Conservation (phyloP, 2,888 invertebrate species). For the Pollenia amentaria region DNA sequence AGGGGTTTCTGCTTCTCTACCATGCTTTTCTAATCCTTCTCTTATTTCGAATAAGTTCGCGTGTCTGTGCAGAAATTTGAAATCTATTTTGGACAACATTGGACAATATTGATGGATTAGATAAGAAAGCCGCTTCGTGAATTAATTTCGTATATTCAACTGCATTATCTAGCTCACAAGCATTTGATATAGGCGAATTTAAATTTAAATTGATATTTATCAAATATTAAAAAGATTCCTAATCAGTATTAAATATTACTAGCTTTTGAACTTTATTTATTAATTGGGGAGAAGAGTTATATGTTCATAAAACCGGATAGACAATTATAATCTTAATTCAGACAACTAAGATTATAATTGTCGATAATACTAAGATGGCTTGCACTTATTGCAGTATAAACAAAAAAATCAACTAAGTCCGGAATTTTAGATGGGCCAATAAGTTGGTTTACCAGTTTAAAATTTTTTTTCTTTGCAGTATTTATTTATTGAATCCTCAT, state of each 20-base stretch:
- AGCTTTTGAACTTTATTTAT: neutral
- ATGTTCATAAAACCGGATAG: too few species aligned
- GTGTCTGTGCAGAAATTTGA: neutral
- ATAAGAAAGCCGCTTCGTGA: neutral
- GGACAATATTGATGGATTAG: neutral
- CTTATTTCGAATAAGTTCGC: neutral
- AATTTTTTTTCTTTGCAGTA: too few species aligned
- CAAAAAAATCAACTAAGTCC: too few species aligned
- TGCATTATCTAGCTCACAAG: neutral
- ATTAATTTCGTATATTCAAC: neutral
- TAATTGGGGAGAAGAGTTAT: neutral
- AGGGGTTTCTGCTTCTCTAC: neutral
- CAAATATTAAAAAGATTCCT: neutral
- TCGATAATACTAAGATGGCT: too few species aligned
- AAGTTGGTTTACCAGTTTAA: too few species aligned
- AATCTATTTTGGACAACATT: neutral
- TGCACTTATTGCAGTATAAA: too few species aligned
- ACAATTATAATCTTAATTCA: too few species aligned
- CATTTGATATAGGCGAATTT: neutral
- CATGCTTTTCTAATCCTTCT: constrained; percentile 2
- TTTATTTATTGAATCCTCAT: too few species aligned
- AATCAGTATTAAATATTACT: neutral
- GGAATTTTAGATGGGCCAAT: too few species aligned
- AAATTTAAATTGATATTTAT: neutral
- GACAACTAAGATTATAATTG: too few species aligned